phyloP scores from a whole-genome alignment of 2,797 vertebrate genomes.

The Leucoraja ocellata region DNA sequence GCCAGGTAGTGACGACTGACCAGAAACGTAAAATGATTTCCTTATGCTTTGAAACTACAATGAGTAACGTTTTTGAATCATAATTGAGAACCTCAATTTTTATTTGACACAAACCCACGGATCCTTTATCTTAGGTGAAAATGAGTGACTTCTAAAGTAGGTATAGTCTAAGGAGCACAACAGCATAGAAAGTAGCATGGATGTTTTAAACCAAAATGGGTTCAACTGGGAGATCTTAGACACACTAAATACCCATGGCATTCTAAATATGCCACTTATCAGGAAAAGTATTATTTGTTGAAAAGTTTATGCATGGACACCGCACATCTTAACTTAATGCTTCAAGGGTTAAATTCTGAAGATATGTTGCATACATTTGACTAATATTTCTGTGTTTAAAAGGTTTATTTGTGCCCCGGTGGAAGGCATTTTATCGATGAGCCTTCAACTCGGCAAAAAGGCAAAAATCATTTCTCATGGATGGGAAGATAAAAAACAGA shows the following conservation, averaged over 20 bases:
- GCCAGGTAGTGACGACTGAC: too few relatives aligned
- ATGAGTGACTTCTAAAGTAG: background rate
- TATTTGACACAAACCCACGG: background rate
- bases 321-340: too few relatives aligned
- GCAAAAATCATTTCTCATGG: background rate
- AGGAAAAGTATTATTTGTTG: too few relatives aligned
- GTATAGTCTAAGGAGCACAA: background rate
- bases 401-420: background rate
- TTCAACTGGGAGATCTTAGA: background rate
- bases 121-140: background rate
- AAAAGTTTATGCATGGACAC: background rate
- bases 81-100: background rate
- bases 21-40: too few relatives aligned
- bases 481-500: background rate
- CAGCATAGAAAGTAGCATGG: background rate
- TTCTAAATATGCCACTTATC: background rate
- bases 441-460: background rate
- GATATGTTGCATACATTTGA: background rate
- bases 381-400: background rate
- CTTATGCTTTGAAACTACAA: background rate
- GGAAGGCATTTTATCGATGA: background rate
- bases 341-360: background rate
- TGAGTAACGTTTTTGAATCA: background rate
- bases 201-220: background rate
- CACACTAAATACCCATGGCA: background rate